Evolutionary conservation across 2,113 vertebrate species (phyloP).

Genomic region (Microtus oregoni): DNA sequence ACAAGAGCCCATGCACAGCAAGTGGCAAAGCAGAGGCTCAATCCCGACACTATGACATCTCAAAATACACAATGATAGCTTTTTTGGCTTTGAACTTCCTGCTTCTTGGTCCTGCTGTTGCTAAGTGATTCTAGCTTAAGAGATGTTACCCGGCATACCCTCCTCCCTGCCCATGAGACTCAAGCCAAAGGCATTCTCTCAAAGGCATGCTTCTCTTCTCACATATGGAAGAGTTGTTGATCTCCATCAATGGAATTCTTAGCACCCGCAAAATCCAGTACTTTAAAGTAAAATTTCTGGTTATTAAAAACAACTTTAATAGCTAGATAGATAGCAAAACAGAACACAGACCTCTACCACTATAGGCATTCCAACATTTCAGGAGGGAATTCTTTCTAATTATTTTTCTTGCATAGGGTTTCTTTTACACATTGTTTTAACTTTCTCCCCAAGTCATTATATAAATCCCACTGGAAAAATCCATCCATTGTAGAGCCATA

Average conservation of each 20-base stretch:
- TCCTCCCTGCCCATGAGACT: not conserved
- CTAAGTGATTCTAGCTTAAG: not conserved
- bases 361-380: conserved; percentile 59
- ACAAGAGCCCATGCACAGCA: not conserved
- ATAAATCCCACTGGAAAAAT: conserved; percentile 72
- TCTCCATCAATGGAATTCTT: conserved; percentile 28
- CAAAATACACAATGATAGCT: not conserved
- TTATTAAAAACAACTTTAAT: conserved; percentile 8
- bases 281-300: conserved; percentile 48
- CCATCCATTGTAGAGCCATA: conserved; percentile 66
- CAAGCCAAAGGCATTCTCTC: not conserved
- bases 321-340: conserved; percentile 65
- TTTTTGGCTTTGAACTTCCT: not conserved
- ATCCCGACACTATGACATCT: not conserved
- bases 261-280: not conserved
- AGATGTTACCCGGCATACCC: not conserved
- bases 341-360: conserved; percentile 37
- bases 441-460: conserved; percentile 72
- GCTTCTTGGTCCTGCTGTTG: not conserved
- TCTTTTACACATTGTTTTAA: conserved; percentile 79
- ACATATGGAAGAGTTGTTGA: conserved; percentile 17
- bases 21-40: not conserved
- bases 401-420: conserved; percentile 74
- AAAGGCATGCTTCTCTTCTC: not conserved
- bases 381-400: conserved; percentile 74